These are phyloP conservation scores for Enteromius mattozi DNA, from an alignment of 2,797 vertebrate species.

Conservation along the genomic window DNA sequence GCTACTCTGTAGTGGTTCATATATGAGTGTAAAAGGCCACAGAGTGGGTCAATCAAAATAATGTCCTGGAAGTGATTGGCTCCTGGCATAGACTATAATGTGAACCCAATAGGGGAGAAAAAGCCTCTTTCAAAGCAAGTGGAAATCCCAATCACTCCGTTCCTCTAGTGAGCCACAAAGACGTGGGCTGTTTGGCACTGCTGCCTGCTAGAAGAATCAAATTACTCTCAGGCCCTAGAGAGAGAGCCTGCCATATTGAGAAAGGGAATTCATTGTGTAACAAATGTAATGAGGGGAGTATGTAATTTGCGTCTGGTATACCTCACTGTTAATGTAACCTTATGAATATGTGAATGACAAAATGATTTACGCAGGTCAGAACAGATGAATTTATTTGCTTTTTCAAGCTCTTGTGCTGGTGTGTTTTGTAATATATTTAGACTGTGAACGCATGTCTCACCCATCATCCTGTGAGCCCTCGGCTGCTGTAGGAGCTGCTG, in stretches of 20 bases:
- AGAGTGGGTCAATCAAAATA: conserved; percentile 33
- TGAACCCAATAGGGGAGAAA: conserved; percentile 25
- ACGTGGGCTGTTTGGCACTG: not conserved
- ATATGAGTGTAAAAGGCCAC: conserved; percentile 7
- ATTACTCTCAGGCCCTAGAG: conserved; percentile 43
- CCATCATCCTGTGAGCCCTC: conserved; percentile 77
- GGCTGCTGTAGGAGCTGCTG: conserved; percentile 56
- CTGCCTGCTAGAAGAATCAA: conserved; percentile 48
- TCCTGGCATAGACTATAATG: conserved; percentile 26
- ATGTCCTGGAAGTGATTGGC: conserved; percentile 32
- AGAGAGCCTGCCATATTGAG: conserved; percentile 44
- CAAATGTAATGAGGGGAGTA: conserved; percentile 34
- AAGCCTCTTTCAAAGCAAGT: conserved; percentile 8
- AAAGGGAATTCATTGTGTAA: conserved; percentile 39
- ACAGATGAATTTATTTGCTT: not conserved
- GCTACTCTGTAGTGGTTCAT: not conserved
- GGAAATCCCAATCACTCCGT: conserved; percentile 43
- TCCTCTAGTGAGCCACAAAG: conserved; percentile 31
- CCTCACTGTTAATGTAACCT: conserved; percentile 11
- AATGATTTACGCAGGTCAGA: not conserved
- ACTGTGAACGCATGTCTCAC: conserved; percentile 62
- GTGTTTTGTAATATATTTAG: conserved; percentile 11
- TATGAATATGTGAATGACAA: conserved; percentile 10
- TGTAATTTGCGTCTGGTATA: conserved; percentile 26
- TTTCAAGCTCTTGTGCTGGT: not conserved